Percentiles rank a stretch among this genome's conserved stretches.
Evolutionary conservation across 2,797 vertebrate species (phyloP).

Genomic region (Sebastes ruberrimus): DNA sequence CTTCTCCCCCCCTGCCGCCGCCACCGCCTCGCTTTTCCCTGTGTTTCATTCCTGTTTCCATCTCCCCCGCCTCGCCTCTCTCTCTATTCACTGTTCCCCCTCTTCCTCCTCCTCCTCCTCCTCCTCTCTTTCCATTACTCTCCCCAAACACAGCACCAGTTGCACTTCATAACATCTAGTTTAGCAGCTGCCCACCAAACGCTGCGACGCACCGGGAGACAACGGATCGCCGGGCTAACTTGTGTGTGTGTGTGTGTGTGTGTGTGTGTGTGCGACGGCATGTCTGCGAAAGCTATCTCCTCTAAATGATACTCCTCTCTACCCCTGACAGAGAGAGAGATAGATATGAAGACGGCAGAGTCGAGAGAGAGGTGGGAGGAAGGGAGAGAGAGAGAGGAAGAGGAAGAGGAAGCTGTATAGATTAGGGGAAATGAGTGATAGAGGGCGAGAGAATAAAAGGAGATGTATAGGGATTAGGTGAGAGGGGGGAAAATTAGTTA

Average conservation of each 20-base stretch:
- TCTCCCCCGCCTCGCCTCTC: slow-evolving; percentile 40
- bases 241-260: too few relatives aligned
- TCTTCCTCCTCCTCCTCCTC: neutral
- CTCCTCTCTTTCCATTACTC: slow-evolving; percentile 42
- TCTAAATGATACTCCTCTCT: slow-evolving; percentile 68
- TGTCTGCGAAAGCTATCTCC: slow-evolving; percentile 64
- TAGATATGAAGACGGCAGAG: slow-evolving; percentile 61
- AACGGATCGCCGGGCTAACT: slow-evolving; percentile 30
- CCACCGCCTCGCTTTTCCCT: slow-evolving; percentile 49
- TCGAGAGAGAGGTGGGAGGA: slow-evolving; percentile 31
- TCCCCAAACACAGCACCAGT: slow-evolving; percentile 62
- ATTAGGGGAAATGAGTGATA: slow-evolving; percentile 46
- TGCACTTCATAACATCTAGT: slow-evolving; percentile 73
- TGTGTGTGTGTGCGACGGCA: slow-evolving; percentile 25
- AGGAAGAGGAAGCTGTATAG: slow-evolving; percentile 24
- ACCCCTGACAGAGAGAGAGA: slow-evolving; percentile 69
- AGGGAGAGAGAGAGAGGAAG: slow-evolving; percentile 42
- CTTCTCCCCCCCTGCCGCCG: slow-evolving; percentile 29
- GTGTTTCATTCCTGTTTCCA: slow-evolving; percentile 69
- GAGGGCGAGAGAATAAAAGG: slow-evolving; percentile 60
- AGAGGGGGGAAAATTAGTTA: slow-evolving; percentile 53
- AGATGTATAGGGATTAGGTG: slow-evolving; percentile 64
- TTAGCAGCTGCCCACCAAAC: slow-evolving; percentile 58
- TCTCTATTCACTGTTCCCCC: slow-evolving; percentile 3
- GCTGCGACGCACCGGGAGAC: slow-evolving; percentile 28